Percentiles rank a stretch among this genome's conserved stretches.
phyloP scores from a whole-genome alignment of 1,140 invertebrate species.

The Limonius californicus region DNA sequence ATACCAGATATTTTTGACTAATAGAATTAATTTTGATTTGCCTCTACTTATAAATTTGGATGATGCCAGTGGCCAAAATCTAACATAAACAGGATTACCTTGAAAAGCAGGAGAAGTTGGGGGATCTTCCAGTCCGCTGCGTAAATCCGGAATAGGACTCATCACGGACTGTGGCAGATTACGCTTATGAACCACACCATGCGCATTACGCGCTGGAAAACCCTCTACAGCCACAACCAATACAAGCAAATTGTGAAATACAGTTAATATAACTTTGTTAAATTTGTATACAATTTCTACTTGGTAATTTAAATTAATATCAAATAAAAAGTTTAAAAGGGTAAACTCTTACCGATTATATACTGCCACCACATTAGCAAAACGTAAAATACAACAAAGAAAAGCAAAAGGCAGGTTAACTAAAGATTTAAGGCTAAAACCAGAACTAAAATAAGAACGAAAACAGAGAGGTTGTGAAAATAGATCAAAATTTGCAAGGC shows the following conservation, averaged over 20 bases:
- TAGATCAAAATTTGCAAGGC: slow-evolving; percentile 8
- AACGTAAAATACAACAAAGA: slow-evolving; percentile 28
- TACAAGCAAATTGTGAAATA: slow-evolving; percentile 14
- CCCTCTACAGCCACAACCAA: slow-evolving; percentile 39
- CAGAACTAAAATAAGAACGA: slow-evolving; percentile 15
- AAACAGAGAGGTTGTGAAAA: neutral
- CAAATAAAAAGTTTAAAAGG: neutral
- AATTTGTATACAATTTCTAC: too few species aligned
- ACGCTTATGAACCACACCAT: slow-evolving; percentile 79
- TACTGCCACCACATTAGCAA: slow-evolving; percentile 38
- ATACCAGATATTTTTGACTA: too few species aligned
- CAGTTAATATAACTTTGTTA: neutral
- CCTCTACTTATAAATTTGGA: neutral
- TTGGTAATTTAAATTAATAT: too few species aligned
- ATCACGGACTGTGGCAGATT: slow-evolving; percentile 72
- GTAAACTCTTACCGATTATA: slow-evolving; percentile 36
- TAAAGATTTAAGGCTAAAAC: slow-evolving; percentile 5
- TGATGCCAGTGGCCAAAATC: neutral
- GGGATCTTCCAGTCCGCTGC: slow-evolving; percentile 67
- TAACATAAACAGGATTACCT: slow-evolving; percentile 49
- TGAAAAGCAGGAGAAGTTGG: slow-evolving; percentile 53
- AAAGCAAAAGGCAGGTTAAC: slow-evolving; percentile 21
- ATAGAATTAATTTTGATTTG: too few species aligned
- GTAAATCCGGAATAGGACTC: slow-evolving; percentile 78
- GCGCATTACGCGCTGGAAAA: slow-evolving; percentile 67